These are phyloP conservation scores for Podotricha telesiphe DNA, from an alignment of 2,888 invertebrate genomes.

Conservation along the genomic window DNA sequence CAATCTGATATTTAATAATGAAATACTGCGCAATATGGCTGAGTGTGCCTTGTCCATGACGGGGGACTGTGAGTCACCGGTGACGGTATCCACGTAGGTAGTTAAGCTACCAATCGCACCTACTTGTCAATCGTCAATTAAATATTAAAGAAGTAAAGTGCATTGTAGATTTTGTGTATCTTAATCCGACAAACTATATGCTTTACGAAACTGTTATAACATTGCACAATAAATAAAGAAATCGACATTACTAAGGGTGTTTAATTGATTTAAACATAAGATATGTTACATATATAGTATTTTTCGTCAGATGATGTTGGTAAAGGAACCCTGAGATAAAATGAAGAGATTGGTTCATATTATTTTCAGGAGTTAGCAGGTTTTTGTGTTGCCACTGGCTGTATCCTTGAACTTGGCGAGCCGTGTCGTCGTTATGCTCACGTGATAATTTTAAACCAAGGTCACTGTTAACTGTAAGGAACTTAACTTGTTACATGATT, in stretches of 20 bases:
- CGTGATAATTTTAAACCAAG: conserved; percentile 40
- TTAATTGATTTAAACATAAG: too few species aligned
- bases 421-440: conserved; percentile 36
- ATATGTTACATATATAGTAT: too few species aligned
- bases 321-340: background rate
- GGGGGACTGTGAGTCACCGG: conserved; percentile 36
- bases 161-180: too few species aligned
- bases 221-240: too few species aligned
- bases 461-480: conserved; percentile 23
- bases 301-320: too few species aligned
- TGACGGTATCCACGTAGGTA: conserved; percentile 22
- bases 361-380: conserved; percentile 20
- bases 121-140: background rate
- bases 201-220: too few species aligned
- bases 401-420: conserved; percentile 45
- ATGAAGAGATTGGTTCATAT: background rate
- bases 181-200: too few species aligned
- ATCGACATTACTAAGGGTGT: too few species aligned
- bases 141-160: too few species aligned
- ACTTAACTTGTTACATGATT: conserved; percentile 21
- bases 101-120: background rate
- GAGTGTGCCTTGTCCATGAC: conserved; percentile 20
- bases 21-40: conserved; percentile 23
- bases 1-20: background rate
- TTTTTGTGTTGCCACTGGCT: background rate